Percentiles rank a stretch among this genome's conserved stretches.
Evolutionary conservation across 1,140 invertebrate species (phyloP).

Genomic region (Zaprionus lachaisei): DNA sequence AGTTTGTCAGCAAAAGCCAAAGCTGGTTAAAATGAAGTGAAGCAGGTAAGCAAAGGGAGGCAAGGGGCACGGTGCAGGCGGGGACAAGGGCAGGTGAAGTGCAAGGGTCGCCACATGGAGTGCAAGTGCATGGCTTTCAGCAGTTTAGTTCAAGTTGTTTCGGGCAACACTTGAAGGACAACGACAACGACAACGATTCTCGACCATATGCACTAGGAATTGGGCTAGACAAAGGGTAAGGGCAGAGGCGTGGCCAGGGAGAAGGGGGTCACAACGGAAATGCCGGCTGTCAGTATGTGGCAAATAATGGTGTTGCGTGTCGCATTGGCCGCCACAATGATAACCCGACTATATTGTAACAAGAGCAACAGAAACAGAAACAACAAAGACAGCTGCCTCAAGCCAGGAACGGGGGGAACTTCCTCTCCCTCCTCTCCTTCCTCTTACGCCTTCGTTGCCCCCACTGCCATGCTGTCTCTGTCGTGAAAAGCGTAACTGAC

Average conservation of each 20-base stretch:
- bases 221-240: slow-evolving; percentile 10
- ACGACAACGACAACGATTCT: slow-evolving; percentile 46
- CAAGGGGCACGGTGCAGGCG: background rate
- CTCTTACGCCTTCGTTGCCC: background rate
- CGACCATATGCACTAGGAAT: slow-evolving; percentile 54
- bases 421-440: background rate
- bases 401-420: background rate
- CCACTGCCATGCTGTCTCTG: background rate
- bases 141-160: slow-evolving; percentile 75
- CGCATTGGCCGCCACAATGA: slow-evolving; percentile 72
- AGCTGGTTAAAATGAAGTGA: slow-evolving; percentile 61
- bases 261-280: slow-evolving; percentile 43
- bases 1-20: slow-evolving; percentile 65
- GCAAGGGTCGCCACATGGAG: slow-evolving; percentile 32
- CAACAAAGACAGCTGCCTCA: slow-evolving; percentile 22
- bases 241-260: background rate
- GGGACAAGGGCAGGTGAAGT: background rate
- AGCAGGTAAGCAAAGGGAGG: background rate
- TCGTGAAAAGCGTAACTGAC: slow-evolving; percentile 73
- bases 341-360: slow-evolving; percentile 55
- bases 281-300: slow-evolving; percentile 73
- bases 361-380: slow-evolving; percentile 45
- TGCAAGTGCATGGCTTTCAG: slow-evolving; percentile 68
- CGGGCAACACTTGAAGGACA: slow-evolving; percentile 72
- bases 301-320: slow-evolving; percentile 80